Conservation (phyloP, 2,888 invertebrate species). For the Syritta pipiens region DNA sequence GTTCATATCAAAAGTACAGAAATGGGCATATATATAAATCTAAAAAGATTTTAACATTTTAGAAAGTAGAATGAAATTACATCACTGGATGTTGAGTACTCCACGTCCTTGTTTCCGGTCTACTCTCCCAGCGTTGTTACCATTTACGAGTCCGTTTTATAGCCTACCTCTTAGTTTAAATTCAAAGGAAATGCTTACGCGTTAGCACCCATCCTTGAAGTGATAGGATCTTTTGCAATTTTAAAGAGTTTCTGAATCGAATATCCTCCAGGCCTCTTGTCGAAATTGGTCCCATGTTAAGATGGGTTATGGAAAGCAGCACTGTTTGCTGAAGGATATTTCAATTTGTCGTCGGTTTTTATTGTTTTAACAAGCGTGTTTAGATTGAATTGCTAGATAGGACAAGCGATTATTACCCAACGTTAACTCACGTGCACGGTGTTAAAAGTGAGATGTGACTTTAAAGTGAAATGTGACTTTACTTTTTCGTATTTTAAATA, state of each 20-base stretch:
- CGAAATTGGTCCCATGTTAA: slow-evolving; percentile 11
- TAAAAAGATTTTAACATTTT: too few species aligned
- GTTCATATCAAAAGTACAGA: too few species aligned
- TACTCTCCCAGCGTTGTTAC: not conserved
- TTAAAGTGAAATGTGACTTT: too few species aligned
- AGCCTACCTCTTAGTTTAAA: not conserved
- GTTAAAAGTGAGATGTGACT: too few species aligned
- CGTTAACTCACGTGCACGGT: too few species aligned
- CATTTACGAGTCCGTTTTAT: slow-evolving; percentile 19
- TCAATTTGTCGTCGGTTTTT: slow-evolving; percentile 29
- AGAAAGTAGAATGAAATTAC: too few species aligned
- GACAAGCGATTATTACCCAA: too few species aligned
- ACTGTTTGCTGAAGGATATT: slow-evolving; percentile 14
- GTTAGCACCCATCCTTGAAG: slow-evolving; percentile 11
- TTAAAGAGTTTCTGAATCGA: not conserved
- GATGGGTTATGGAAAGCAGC: not conserved
- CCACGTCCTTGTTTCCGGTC: slow-evolving; percentile 3
- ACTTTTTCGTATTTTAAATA: too few species aligned
- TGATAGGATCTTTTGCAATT: slow-evolving; percentile 27
- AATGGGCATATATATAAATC: too few species aligned
- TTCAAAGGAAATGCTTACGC: slow-evolving; percentile 15
- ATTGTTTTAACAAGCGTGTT: slow-evolving; percentile 8
- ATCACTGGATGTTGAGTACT: slow-evolving; percentile 22
- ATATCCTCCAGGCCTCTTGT: not conserved
- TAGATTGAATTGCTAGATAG: too few species aligned